A percentile compares a stretch with the other conserved stretches of the same genome.
These are phyloP conservation scores for Odontamblyopus rebecca DNA, from an alignment of 2,797 vertebrate species.

Conservation along the genomic window DNA sequence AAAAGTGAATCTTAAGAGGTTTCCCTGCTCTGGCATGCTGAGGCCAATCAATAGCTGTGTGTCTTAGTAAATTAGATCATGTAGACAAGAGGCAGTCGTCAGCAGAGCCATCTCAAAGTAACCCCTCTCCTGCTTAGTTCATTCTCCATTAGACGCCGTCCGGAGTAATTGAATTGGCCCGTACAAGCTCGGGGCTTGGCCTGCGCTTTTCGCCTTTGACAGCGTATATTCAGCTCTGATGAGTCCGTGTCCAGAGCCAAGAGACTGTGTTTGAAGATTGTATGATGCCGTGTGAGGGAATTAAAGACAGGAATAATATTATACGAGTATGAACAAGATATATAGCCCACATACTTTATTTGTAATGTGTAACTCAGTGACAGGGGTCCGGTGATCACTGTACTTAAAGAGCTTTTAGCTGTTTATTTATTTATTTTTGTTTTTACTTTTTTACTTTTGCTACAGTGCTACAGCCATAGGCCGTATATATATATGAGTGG, in stretches of 20 bases:
- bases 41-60: slow-evolving; percentile 74
- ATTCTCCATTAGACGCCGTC: slow-evolving; percentile 72
- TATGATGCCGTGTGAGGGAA: slow-evolving; percentile 16
- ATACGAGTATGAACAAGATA: not conserved
- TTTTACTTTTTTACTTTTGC: not conserved
- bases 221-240: slow-evolving; percentile 62
- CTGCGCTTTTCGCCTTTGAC: slow-evolving; percentile 59
- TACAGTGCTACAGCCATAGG: not conserved
- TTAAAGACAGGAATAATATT: slow-evolving; percentile 1
- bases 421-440: too few species aligned
- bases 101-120: slow-evolving; percentile 70
- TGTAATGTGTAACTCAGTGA: not conserved
- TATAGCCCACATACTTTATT: not conserved
- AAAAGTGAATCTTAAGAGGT: slow-evolving; percentile 61
- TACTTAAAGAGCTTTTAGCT: not conserved
- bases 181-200: slow-evolving; percentile 67
- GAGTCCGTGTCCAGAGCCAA: slow-evolving; percentile 39
- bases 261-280: slow-evolving; percentile 19
- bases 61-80: slow-evolving; percentile 81
- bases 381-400: not conserved
- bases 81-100: slow-evolving; percentile 73
- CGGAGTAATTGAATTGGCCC: slow-evolving; percentile 75
- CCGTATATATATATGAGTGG: too few species aligned
- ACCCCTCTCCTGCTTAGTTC: slow-evolving; percentile 70
- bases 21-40: slow-evolving; percentile 64